Base-by-base conservation (phyloP, 1,140 invertebrate species). In the Dreissena rostriformis region DNA sequence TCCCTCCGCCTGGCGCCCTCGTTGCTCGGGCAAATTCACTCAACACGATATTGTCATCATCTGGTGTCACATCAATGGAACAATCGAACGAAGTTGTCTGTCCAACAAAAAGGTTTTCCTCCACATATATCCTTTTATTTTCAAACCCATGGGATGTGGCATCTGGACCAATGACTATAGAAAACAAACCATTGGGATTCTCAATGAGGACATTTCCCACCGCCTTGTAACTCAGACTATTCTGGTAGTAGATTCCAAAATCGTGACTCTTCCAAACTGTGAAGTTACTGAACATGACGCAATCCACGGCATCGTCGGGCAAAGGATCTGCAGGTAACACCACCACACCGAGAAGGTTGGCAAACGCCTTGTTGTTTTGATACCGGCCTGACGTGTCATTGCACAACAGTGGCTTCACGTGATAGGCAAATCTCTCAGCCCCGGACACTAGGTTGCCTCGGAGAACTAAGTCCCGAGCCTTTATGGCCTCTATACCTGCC, bases 201-300 rank as follows among this genome's bases (percentile, higher is more conserved):
- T 91, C 91, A 10, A 86, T 85, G 8, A 85, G 70, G 0, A 85
- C 29, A 66, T 86, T 75, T 15, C 88, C 71, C 24, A 78, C 75
- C 28, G 85, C 14, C 22, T 70, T 52, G 51, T 78, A 52, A 72
- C 79, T 82, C 2, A 68, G 26, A 0, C 0, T 5, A 53, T 83
- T 86, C 17, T 91, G 80, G 71, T 87, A 78, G 68, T 90, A 92
- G 12, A 93, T 66, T 8, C 91, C 91, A 78, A 73, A 91, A 61
- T 91, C 88, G 14, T 67, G 73, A 55, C 87, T 89, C 70, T 87
- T 89, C 86, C 87, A 92, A 0, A 87, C 53, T 5, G 81, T 66
- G 68, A 91, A 90, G n/a, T 85, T 86, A 28, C 85, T 57, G 53
- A 80, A 85, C 72, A 72, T 80, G 12, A 79, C 26, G 75, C 87